Evolutionary conservation across 1,140 invertebrate genomes (phyloP).

Genomic region (Ceratosolen solmsi): DNA sequence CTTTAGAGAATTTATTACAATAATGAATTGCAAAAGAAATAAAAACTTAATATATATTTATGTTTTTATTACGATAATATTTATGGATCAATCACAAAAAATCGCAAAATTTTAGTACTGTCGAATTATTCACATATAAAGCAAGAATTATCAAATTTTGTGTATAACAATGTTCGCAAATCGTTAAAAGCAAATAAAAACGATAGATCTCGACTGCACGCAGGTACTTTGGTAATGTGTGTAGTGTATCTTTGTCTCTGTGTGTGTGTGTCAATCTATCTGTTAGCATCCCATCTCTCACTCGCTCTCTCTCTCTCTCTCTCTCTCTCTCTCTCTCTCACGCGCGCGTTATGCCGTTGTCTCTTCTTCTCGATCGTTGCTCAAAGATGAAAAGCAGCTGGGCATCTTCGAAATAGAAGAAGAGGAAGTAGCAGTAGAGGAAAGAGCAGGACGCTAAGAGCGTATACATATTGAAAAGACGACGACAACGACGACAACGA

Average conservation of each 20-base stretch:
- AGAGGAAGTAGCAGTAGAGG: slow-evolving; percentile 32
- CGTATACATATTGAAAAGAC: slow-evolving; percentile 38
- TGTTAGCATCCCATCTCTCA: not conserved
- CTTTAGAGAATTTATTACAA: too few relatives aligned
- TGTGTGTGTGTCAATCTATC: not conserved
- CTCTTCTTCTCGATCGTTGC: slow-evolving; percentile 21
- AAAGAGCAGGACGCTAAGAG: slow-evolving; percentile 11
- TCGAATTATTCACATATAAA: slow-evolving; percentile 38
- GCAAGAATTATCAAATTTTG: slow-evolving; percentile 7
- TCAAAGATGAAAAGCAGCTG: slow-evolving; percentile 7
- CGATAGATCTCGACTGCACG: slow-evolving; percentile 37
- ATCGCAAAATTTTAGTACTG: not conserved
- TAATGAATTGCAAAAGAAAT: too few relatives aligned
- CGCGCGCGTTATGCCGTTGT: not conserved
- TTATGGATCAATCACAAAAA: too few relatives aligned
- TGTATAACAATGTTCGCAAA: not conserved
- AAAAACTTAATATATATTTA: too few relatives aligned
- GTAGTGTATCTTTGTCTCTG: not conserved
- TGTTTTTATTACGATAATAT: too few relatives aligned
- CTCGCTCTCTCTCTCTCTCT: not conserved
- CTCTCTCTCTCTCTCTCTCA: not conserved
- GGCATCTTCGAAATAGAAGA: not conserved
- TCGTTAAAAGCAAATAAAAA: slow-evolving; percentile 12
- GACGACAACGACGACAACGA: slow-evolving; percentile 7
- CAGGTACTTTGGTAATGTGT: slow-evolving; percentile 54